Evolutionary conservation across 2,888 invertebrate genomes (phyloP).

Genomic region (Subacronicta megacephala): DNA sequence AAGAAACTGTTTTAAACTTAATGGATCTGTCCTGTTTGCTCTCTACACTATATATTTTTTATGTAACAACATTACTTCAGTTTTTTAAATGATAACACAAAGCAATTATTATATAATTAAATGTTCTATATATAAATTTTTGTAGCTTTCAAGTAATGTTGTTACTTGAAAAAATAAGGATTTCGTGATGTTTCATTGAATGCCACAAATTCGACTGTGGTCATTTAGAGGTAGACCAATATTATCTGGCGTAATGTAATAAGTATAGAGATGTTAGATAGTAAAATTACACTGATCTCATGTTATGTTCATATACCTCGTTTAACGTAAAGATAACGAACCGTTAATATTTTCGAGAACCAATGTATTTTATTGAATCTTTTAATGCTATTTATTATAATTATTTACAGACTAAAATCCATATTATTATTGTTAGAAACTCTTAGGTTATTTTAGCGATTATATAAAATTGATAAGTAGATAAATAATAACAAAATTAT

Average conservation of each 20-base stretch:
- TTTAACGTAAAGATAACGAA: conserved; percentile 30
- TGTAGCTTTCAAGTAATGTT: conserved; percentile 10
- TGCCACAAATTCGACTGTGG: conserved; percentile 17
- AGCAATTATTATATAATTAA: background rate
- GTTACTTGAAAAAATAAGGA: conserved; percentile 9
- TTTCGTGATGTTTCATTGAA: conserved; percentile 18
- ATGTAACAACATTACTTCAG: conserved; percentile 22
- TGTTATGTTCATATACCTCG: conserved; percentile 44
- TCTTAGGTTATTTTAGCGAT: background rate
- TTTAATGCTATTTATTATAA: background rate
- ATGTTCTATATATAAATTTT: conserved; percentile 22
- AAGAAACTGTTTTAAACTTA: conserved; percentile 19
- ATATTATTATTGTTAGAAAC: background rate
- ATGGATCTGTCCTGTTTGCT: conserved; percentile 32
- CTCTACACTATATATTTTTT: conserved; percentile 20
- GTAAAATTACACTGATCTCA: conserved; percentile 62
- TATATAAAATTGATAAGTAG: background rate
- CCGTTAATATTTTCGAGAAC: conserved; percentile 3
- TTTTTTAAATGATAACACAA: background rate
- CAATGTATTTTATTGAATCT: background rate
- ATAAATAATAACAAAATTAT: background rate
- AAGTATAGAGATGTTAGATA: conserved; percentile 30
- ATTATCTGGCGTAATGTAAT: conserved; percentile 34
- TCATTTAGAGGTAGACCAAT: conserved; percentile 36
- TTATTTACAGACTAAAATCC: background rate